These are phyloP conservation scores for Lithophane semibrunnea DNA, from an alignment of 2,888 invertebrate genomes.

Conservation along the genomic window DNA sequence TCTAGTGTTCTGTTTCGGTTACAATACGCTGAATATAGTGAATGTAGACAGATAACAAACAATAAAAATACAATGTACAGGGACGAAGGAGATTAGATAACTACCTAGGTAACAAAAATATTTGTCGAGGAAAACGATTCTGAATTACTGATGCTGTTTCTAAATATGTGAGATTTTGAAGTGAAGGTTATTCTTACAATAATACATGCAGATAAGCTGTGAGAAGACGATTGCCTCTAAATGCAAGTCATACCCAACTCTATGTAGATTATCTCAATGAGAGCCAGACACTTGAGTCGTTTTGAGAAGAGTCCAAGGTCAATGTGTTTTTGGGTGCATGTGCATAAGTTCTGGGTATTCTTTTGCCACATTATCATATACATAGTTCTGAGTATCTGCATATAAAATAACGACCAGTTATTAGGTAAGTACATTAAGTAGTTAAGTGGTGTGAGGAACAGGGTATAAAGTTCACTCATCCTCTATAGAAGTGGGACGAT, in stretches of 20 bases:
- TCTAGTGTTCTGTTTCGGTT: background rate
- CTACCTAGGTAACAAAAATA: background rate
- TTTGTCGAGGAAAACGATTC: constrained; percentile 8
- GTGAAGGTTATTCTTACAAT: constrained; percentile 17
- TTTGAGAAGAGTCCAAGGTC: constrained; percentile 22
- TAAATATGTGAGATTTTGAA: background rate
- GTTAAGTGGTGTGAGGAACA: no score
- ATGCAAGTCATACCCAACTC: background rate
- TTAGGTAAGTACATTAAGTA: no score
- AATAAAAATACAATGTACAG: constrained; percentile 18
- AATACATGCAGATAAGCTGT: background rate
- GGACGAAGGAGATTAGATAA: constrained; percentile 44
- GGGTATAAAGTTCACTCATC: no score
- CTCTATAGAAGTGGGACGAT: no score
- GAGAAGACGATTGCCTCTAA: constrained; percentile 1
- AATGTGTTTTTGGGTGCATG: background rate
- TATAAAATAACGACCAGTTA: no score
- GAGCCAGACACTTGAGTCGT: constrained; percentile 11
- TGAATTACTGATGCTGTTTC: constrained; percentile 11
- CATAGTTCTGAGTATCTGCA: no score
- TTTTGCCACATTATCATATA: background rate
- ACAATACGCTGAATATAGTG: constrained; percentile 10
- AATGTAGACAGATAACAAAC: constrained; percentile 18
- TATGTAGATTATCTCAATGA: constrained; percentile 20
- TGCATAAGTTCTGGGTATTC: background rate